These are phyloP conservation scores for Thecocarcelia acutangulata DNA, from an alignment of 2,888 invertebrate species.

Conservation along the genomic window DNA sequence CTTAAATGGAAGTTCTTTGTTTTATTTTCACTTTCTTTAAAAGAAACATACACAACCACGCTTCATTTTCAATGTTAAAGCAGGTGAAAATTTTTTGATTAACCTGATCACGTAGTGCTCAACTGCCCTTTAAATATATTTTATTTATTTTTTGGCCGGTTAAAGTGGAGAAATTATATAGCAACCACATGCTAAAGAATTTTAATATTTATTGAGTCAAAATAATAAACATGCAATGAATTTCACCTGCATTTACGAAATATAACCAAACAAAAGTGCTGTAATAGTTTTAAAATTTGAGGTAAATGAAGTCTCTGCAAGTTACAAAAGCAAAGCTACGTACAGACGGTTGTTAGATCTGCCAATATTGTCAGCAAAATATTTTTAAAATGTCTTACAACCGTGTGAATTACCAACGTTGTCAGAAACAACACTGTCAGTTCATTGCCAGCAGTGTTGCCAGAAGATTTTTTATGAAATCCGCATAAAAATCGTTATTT, in stretches of 20 bases:
- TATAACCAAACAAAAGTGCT: no score
- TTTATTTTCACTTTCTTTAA: slow-evolving; percentile 59
- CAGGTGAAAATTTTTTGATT: slow-evolving; percentile 42
- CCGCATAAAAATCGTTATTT: no score
- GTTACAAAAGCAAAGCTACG: no score
- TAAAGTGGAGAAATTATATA: background rate
- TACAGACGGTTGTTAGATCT: no score
- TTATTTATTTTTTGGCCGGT: background rate
- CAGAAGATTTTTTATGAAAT: no score
- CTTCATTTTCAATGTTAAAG: slow-evolving; percentile 4
- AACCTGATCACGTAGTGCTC: slow-evolving; percentile 39
- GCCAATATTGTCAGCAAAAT: no score
- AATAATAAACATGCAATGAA: slow-evolving; percentile 4
- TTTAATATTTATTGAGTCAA: slow-evolving; percentile 30
- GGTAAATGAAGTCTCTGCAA: no score
- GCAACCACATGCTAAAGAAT: slow-evolving; percentile 47
- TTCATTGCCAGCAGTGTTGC: no score
- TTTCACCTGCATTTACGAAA: slow-evolving; percentile 40
- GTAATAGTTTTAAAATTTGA: no score
- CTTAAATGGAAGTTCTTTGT: slow-evolving; percentile 55
- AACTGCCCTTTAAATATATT: slow-evolving; percentile 41
- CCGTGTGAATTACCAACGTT: no score
- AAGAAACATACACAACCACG: background rate
- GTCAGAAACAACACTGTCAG: no score
- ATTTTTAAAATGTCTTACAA: no score